Conservation (phyloP, 2,888 invertebrate species). For the Bibio marci region DNA sequence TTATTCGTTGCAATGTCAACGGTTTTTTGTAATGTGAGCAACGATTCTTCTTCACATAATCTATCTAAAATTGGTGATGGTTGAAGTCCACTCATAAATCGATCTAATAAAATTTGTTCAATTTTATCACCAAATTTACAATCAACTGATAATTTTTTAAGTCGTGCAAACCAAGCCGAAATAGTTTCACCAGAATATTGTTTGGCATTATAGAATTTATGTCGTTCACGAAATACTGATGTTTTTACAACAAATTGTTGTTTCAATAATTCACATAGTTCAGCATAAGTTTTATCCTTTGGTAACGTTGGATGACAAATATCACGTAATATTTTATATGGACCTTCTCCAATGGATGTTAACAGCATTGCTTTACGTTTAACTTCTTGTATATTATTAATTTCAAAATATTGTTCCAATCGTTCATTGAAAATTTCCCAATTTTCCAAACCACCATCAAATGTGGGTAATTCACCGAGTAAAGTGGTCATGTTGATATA, state of each 20-base stretch:
- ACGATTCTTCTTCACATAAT: slow-evolving; percentile 6
- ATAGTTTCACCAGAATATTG: slow-evolving; percentile 10
- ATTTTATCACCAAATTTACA: slow-evolving; percentile 12
- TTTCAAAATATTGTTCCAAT: slow-evolving; percentile 12
- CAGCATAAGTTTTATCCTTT: slow-evolving; percentile 11
- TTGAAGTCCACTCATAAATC: slow-evolving; percentile 5
- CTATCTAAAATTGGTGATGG: slow-evolving; percentile 5
- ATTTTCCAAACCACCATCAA: slow-evolving; percentile 5
- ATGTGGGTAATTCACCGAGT: slow-evolving; percentile 6
- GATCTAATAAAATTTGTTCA: slow-evolving; percentile 5
- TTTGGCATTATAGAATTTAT: slow-evolving; percentile 11
- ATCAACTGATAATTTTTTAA: slow-evolving; percentile 11
- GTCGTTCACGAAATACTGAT: slow-evolving; percentile 10
- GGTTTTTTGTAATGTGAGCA: slow-evolving; percentile 3
- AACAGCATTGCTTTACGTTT: slow-evolving; percentile 11
- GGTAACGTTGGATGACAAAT: slow-evolving; percentile 12
- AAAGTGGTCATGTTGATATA: not conserved
- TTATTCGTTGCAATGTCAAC: slow-evolving; percentile 5
- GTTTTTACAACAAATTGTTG: slow-evolving; percentile 10
- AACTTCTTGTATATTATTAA: slow-evolving; percentile 9
- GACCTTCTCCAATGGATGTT: slow-evolving; percentile 10
- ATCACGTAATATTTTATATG: slow-evolving; percentile 12
- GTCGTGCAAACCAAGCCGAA: slow-evolving; percentile 10
- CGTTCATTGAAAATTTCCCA: slow-evolving; percentile 8
- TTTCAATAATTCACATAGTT: slow-evolving; percentile 6